Conservation (phyloP, 2,888 invertebrate species). For the Boloria euphrosyne region DNA sequence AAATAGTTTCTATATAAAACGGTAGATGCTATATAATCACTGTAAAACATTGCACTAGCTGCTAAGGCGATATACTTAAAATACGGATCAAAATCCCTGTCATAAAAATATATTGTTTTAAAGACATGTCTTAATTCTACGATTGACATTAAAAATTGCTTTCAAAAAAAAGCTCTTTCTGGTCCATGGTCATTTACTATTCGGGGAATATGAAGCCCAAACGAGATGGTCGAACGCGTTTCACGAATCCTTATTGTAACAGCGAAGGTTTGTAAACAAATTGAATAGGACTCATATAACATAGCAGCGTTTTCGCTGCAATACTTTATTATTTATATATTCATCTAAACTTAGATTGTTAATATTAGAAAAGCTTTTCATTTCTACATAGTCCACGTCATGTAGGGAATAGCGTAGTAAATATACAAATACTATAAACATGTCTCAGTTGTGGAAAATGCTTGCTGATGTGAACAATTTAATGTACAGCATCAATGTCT, state of each 20-base stretch:
- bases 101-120: constrained; percentile 63
- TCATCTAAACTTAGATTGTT: constrained; percentile 15
- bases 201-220: neutral
- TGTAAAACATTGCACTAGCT: constrained; percentile 69
- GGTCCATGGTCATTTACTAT: constrained; percentile 31
- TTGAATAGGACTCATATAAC: neutral
- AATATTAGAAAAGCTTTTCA: constrained; percentile 1
- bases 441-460: neutral
- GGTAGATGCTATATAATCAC: constrained; percentile 44
- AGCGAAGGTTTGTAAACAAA: constrained; percentile 7
- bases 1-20: constrained; percentile 48
- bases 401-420: neutral
- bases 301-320: neutral
- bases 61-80: constrained; percentile 70
- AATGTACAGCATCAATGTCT: constrained; percentile 91
- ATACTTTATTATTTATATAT: constrained; percentile 1
- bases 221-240: neutral
- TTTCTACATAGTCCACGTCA: neutral
- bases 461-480: constrained; percentile 25
- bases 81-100: constrained; percentile 60
- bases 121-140: constrained; percentile 56
- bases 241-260: constrained; percentile 13
- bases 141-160: constrained; percentile 62
- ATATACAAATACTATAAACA: neutral
- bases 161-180: constrained; percentile 45